Conservation (phyloP, 1,140 invertebrate species). For the Nephotettix cincticeps region DNA sequence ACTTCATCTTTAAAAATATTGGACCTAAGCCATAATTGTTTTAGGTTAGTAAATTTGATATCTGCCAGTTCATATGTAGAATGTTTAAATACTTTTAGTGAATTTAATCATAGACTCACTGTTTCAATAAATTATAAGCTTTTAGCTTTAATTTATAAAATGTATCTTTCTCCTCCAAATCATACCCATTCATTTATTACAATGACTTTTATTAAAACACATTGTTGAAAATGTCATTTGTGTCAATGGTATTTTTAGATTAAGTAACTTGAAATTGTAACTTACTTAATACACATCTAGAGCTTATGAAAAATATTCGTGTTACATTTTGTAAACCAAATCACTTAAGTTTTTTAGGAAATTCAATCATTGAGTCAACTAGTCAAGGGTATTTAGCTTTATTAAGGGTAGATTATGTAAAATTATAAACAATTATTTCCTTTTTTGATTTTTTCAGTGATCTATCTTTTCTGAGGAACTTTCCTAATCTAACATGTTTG, state of each 20-base stretch:
- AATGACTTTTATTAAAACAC: too few relatives aligned
- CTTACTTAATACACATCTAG: background rate
- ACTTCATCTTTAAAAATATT: constrained; percentile 55
- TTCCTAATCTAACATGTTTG: constrained; percentile 66
- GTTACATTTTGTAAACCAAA: background rate
- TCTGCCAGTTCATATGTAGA: too few relatives aligned
- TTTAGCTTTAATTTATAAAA: background rate
- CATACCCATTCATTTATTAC: too few relatives aligned
- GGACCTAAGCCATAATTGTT: constrained; percentile 71
- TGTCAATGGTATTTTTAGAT: too few relatives aligned
- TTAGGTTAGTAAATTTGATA: constrained; percentile 60
- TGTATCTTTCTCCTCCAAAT: background rate
- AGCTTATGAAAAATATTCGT: background rate
- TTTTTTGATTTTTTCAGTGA: constrained; percentile 58
- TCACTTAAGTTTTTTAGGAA: background rate
- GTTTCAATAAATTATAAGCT: too few relatives aligned
- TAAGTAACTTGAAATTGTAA: background rate
- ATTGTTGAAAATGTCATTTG: too few relatives aligned
- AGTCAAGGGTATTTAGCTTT: background rate
- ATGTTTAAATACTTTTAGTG: too few relatives aligned
- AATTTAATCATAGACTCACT: too few relatives aligned
- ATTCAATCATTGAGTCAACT: background rate
- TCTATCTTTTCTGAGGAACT: constrained; percentile 64
- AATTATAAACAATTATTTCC: constrained; percentile 20
- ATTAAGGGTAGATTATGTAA: background rate